Base-by-base conservation (phyloP, 2,888 invertebrate species). In the Chaetogeoica ovagalla region DNA sequence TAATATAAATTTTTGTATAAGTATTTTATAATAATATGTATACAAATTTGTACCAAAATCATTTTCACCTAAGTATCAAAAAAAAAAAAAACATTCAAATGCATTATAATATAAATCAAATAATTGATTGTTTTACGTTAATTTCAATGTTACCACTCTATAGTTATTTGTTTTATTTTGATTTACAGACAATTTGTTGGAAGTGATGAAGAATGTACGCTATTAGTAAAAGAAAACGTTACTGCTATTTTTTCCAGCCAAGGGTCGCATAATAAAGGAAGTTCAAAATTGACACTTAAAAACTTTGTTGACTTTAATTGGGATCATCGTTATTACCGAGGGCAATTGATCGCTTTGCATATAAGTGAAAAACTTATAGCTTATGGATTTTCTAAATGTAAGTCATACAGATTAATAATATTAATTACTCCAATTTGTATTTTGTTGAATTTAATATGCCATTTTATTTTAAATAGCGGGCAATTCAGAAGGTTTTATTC, bases 221-320 rank as follows among this genome's bases (percentile, higher is more conserved):
- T 88, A 0, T 89, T 89, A 83, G 87, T 91, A 65, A 87, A 86
- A 84, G 88, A 90, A 69, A 87, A 89, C 60, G 90, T 93, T 85
- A 92, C 94, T 21, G 89, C 90, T 79, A 89, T 95, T 52, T 88
- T 91, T 81, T 91, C 93, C 55, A 92, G 91, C 81, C 88, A 91
- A 11, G 93, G 93, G 17, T 90, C 88, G 76, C 93, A 93, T 85
- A 90, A 91, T 84, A 93, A 93, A 85, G 94, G 94, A 66, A 94
- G 94, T 86, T 95, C 95, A 0, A 94, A 95, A 88, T 94, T 97
- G 43, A 96, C 95, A 86, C 90, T 96, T 66, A 93, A 92, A 85
- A 95, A 94, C 86, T 90, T 96, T 70, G 96, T 96, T 37, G 96
- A 96, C 85, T 97, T 94, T 86, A 93, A 93, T 83, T 97, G 97